These are phyloP conservation scores for Noctua fimbriata DNA, from an alignment of 2,888 invertebrate species.

Conservation along the genomic window DNA sequence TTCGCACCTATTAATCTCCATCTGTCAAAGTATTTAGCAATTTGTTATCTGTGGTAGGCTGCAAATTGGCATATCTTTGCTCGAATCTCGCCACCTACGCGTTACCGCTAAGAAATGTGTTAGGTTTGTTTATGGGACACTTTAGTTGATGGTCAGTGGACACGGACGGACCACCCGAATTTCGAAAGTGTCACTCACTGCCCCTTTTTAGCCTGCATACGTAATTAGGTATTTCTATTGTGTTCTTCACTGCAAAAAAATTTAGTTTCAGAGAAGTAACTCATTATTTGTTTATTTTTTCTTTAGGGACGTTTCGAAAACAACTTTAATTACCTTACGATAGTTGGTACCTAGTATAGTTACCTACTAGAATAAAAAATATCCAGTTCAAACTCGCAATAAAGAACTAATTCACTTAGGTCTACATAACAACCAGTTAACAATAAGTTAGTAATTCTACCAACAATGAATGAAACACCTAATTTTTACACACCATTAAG, in stretches of 20 bases:
- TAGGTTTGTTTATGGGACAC: constrained; percentile 69
- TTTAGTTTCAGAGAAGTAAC: constrained; percentile 6
- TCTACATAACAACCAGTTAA: background rate
- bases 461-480: constrained; percentile 23
- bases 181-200: constrained; percentile 39
- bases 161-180: constrained; percentile 61
- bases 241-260: constrained; percentile 16
- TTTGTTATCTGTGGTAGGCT: constrained; percentile 70
- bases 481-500: constrained; percentile 63
- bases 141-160: constrained; percentile 70
- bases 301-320: no score
- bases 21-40: constrained; percentile 80
- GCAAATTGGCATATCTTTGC: constrained; percentile 73
- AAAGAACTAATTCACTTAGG: constrained; percentile 30
- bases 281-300: constrained; percentile 2
- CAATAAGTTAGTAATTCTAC: background rate
- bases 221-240: constrained; percentile 46
- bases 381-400: background rate
- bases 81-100: constrained; percentile 75
- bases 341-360: background rate
- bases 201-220: constrained; percentile 45
- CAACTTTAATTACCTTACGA: background rate
- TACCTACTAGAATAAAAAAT: background rate
- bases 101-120: constrained; percentile 71
- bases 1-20: constrained; percentile 76